Percentiles rank a stretch among this genome's conserved stretches.
Evolutionary conservation across 1,140 invertebrate genomes (phyloP).

Genomic region (Myzus persicae): DNA sequence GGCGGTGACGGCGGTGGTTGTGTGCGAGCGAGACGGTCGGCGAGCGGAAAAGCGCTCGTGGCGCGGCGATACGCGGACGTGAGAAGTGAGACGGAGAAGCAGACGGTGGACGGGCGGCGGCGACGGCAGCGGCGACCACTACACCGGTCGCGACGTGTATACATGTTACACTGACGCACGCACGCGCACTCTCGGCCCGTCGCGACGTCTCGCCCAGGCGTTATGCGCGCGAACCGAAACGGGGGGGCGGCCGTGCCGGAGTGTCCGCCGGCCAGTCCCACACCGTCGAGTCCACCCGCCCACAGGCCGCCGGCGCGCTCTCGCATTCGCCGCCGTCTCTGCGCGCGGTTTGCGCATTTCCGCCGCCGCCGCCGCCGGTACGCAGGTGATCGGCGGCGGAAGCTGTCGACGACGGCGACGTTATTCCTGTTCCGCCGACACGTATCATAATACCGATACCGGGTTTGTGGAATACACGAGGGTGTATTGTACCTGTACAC

Average conservation of each 20-base stretch:
- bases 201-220: slow-evolving; percentile 18
- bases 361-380: not conserved
- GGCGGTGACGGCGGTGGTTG: not conserved
- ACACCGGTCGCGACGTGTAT: not conserved
- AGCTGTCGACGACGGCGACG: not conserved
- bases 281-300: slow-evolving; percentile 39
- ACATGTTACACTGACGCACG: not conserved
- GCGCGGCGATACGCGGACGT: not conserved
- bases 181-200: not conserved
- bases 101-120: not conserved
- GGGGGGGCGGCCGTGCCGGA: slow-evolving; percentile 38
- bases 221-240: slow-evolving; percentile 27
- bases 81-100: not conserved
- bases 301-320: slow-evolving; percentile 13
- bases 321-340: not conserved
- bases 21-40: not conserved
- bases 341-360: not conserved
- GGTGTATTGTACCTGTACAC: too few species aligned
- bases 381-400: not conserved
- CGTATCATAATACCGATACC: not conserved
- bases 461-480: not conserved
- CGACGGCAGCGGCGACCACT: not conserved
- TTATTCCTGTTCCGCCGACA: not conserved
- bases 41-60: not conserved
- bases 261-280: slow-evolving; percentile 44